These are phyloP conservation scores for Mastigias papua DNA, from an alignment of 30 jellyfish, hydroid and myxozoan species.

Conservation along the genomic window DNA sequence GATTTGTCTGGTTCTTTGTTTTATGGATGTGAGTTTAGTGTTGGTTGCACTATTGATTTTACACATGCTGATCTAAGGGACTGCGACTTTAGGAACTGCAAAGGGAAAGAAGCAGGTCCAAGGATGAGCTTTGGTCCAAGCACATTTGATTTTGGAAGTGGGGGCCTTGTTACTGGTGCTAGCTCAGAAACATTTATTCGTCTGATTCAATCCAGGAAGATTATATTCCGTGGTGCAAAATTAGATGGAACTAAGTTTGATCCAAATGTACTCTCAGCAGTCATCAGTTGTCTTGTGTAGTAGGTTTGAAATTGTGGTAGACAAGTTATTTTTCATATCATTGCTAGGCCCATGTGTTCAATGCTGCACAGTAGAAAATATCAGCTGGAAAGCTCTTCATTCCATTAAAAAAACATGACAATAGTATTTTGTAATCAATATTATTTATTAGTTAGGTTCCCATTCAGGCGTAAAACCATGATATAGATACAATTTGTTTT, in stretches of 20 bases:
- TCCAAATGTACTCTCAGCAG: conserved; percentile 74
- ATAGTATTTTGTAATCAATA: no score
- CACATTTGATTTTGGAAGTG: conserved; percentile 84
- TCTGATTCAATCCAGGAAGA: conserved; percentile 65
- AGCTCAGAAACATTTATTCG: conserved; percentile 82
- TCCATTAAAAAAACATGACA: background rate
- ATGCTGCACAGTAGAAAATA: no score
- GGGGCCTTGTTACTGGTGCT: conserved; percentile 92
- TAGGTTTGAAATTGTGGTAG: background rate
- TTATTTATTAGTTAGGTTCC: no score
- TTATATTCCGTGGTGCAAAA: conserved; percentile 81
- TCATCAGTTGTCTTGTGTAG: conserved; percentile 22
- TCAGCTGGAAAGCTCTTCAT: background rate
- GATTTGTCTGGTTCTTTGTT: conserved; percentile 74
- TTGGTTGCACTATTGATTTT: conserved; percentile 73
- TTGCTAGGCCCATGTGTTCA: background rate
- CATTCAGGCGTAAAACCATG: no score
- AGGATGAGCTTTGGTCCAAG: conserved; percentile 86
- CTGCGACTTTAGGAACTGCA: conserved; percentile 90
- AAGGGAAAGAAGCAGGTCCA: conserved; percentile 93
- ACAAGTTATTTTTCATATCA: background rate
- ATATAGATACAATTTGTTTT: no score
- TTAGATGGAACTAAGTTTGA: conserved; percentile 85
- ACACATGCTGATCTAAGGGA: conserved; percentile 82
- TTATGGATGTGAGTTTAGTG: conserved; percentile 90